Conservation (phyloP, 2,797 vertebrate species). For the Myioborus melanocephalus region DNA sequence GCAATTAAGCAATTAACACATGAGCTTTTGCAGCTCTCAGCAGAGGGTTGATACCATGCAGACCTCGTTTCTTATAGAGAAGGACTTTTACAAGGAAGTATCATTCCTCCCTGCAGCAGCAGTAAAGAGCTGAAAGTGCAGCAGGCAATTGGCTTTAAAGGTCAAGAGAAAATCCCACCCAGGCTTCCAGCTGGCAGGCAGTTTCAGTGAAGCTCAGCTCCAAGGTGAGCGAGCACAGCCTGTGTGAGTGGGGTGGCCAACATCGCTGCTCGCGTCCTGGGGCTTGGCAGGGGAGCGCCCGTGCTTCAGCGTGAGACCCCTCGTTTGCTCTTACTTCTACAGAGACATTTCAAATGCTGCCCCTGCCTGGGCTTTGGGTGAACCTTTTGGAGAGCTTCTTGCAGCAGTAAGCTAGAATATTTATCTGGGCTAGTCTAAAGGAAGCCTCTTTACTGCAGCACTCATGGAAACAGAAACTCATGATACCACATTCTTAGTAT, state of each 20-base stretch:
- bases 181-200: not conserved
- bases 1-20: not conserved
- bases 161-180: not conserved
- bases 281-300: accelerated
- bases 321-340: not conserved
- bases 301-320: not conserved
- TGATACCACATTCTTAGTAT: not conserved
- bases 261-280: not conserved
- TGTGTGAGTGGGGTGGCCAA: accelerated
- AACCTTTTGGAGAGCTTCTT: not conserved
- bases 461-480: not conserved
- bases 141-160: not conserved
- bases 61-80: not conserved
- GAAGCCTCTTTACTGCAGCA: not conserved
- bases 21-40: not conserved
- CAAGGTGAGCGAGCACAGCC: not conserved
- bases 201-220: not conserved
- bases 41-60: not conserved
- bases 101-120: not conserved
- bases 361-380: accelerated
- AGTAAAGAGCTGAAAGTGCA: not conserved
- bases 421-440: not conserved
- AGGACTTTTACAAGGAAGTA: not conserved
- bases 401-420: not conserved
- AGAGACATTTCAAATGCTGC: not conserved